phyloP scores from a whole-genome alignment of 1,140 invertebrate genomes.

The Drosophila erecta region DNA sequence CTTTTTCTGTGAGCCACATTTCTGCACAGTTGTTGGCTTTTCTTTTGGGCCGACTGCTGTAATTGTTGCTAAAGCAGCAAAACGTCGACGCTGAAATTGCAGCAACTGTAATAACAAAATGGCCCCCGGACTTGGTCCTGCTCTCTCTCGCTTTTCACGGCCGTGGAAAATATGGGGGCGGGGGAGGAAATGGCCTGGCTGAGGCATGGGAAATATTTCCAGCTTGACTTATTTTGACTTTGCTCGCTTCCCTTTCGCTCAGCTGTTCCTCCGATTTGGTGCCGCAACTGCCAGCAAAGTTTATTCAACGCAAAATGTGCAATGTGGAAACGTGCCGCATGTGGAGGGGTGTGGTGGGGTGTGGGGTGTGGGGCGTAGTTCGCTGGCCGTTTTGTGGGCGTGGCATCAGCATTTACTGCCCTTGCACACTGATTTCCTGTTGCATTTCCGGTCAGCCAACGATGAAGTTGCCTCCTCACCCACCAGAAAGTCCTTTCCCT shows the following conservation, averaged over 20 bases:
- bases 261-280: constrained; percentile 1
- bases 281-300: constrained; percentile 56
- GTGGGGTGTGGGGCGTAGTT: background rate
- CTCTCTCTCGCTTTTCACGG: constrained; percentile 18
- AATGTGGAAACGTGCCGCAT: constrained; percentile 57
- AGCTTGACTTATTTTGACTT: constrained; percentile 80
- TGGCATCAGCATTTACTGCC: constrained; percentile 43
- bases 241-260: constrained; percentile 11
- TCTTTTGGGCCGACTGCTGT: constrained; percentile 39
- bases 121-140: constrained; percentile 71
- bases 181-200: background rate
- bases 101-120: constrained; percentile 81
- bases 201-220: constrained; percentile 60
- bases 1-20: constrained; percentile 31
- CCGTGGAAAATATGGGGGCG: background rate
- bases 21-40: constrained; percentile 18
- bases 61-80: constrained; percentile 74
- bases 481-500: background rate
- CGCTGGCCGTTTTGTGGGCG: constrained; percentile 12
- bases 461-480: background rate
- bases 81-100: constrained; percentile 68
- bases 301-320: constrained; percentile 79
- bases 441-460: constrained; percentile 61
- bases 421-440: constrained; percentile 76
- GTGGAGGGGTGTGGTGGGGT: constrained; percentile 3